Conservation (phyloP, 2,113 vertebrate genomes). For the Craseonycteris thonglongyai region DNA sequence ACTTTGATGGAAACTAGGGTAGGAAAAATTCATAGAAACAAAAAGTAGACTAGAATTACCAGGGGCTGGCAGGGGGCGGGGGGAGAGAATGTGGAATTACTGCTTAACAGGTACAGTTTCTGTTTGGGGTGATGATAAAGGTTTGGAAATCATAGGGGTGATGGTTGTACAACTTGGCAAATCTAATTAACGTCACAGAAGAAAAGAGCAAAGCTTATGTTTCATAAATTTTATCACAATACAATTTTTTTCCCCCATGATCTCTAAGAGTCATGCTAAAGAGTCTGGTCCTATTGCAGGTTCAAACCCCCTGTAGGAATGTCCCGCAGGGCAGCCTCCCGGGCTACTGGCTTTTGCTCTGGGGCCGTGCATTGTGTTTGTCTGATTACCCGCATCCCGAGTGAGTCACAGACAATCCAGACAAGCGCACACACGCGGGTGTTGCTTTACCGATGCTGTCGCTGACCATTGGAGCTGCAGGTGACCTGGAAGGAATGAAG, state of each 20-base stretch:
- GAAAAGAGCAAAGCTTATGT: background rate
- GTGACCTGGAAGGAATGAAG: background rate
- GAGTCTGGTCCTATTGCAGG: background rate
- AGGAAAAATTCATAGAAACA: background rate
- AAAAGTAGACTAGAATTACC: background rate
- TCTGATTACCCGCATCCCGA: too few species aligned
- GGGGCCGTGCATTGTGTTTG: accelerated
- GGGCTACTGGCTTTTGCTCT: background rate
- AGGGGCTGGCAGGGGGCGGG: too few species aligned
- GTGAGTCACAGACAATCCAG: background rate
- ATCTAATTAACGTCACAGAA: background rate
- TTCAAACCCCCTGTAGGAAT: background rate
- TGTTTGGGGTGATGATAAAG: background rate
- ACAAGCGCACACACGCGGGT: accelerated
- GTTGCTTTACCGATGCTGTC: background rate
- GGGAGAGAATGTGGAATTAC: accelerated
- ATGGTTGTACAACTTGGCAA: too few species aligned
- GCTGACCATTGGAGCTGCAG: background rate
- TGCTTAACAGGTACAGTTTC: background rate
- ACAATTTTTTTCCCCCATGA: background rate
- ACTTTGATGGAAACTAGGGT: background rate
- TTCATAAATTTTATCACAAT: background rate
- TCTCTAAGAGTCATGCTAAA: background rate
- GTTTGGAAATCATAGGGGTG: background rate
- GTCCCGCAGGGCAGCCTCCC: background rate